Evolutionary conservation across 2,797 vertebrate species (phyloP).

Genomic region (Epinephelus coioides): DNA sequence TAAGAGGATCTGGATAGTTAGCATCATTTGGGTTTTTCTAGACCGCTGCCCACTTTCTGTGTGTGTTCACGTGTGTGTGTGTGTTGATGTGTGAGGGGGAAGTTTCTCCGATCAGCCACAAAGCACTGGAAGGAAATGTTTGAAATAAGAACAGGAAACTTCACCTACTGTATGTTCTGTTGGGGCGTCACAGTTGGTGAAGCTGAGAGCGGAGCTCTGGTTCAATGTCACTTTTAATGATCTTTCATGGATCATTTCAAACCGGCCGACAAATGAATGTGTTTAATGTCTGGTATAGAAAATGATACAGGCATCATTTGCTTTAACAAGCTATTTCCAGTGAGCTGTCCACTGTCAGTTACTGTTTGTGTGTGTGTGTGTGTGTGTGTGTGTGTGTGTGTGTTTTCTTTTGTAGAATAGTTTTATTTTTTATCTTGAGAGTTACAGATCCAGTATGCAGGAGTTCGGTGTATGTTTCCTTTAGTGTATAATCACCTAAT

Average conservation of each 20-base stretch:
- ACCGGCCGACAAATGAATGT: neutral
- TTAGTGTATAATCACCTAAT: too few relatives aligned
- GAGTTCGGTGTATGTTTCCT: too few relatives aligned
- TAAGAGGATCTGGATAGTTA: conserved; percentile 74
- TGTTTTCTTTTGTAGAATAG: too few relatives aligned
- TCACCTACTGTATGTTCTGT: neutral
- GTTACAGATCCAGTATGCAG: too few relatives aligned
- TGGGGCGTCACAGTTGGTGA: neutral
- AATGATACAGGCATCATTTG: conserved; percentile 15
- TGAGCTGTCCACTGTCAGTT: neutral
- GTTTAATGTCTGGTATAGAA: conserved; percentile 18
- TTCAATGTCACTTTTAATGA: conserved; percentile 25
- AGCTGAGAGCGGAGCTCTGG: neutral
- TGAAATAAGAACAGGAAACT: neutral
- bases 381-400: too few relatives aligned
- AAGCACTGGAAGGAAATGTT: neutral
- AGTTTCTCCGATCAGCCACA: conserved; percentile 17
- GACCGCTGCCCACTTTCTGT: conserved; percentile 44
- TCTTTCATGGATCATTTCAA: conserved; percentile 23
- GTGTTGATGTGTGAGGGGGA: neutral
- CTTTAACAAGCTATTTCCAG: conserved; percentile 5
- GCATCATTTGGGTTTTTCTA: conserved; percentile 49
- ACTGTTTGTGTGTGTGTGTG: too few relatives aligned
- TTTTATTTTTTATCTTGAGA: too few relatives aligned
- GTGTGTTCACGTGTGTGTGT: conserved; percentile 16